Base-by-base conservation (phyloP, 2,797 vertebrate species). In the Gymnothorax reevesii region DNA sequence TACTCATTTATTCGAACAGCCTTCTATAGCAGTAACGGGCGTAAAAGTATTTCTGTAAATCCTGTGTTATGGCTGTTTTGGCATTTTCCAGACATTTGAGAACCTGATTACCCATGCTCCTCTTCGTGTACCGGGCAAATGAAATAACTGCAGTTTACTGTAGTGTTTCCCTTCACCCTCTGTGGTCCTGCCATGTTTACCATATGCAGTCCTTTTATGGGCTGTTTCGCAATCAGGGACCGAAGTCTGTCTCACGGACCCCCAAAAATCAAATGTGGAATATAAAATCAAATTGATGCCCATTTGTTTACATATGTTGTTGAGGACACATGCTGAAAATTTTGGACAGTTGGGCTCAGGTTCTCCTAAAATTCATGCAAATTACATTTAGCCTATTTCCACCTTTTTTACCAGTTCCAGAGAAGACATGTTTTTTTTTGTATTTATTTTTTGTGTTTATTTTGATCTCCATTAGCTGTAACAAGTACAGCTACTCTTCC, bases 51-150 rank as follows among this genome's bases (percentile, higher is more conserved):
- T 73, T 27, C 9, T 15, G 13, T 73, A 73, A 73, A 73, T 73
- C 69, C 69, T 73, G 69, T 73, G 12, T 73, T 73, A 73, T 42
- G 69, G 69, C 42, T 73, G 17, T n/a, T 66, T 66, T 66, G 62
- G 22, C 62, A 66, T 66, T 66, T 66, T 66, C 62, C 62, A 42
- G 69, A 42, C 42, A 25, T 69, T 69, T 73, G 69, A 33, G 27
- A 73, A 73, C 42, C 27, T 42, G 69, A 12, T 42, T 73, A 73
- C 69, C 69, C 69, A 73, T 8, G 42, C 4, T 73, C 4, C 69
- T 15, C 25, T 73, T 42, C 10, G 25, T 33, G 27, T 27, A n/a
- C 60, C 60, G 3, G 15, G 62, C 20, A 66, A 22, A 62, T 13
- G 60, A 1, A 62, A 1, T n/a, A n/a, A 6, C 62, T 66, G 10